Evolutionary conservation across 2,888 invertebrate genomes (phyloP), one percentile per base, ranked within the genome.

Genomic region (Uloborus plumipes): DNA sequence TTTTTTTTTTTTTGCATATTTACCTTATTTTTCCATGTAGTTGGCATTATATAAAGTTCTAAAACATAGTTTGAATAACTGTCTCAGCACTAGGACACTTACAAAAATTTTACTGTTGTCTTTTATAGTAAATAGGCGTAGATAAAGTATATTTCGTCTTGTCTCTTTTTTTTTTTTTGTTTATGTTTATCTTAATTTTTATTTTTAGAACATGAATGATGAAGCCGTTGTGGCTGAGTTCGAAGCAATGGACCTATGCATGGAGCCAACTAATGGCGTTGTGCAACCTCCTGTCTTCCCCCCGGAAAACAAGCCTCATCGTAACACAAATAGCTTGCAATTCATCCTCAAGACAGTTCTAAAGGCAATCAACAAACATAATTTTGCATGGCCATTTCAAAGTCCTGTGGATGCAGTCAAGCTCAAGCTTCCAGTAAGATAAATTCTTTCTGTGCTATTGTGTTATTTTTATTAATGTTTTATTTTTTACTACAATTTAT

Each of bases 351-450:
- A 97, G 90, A 94, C 94, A 88, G 98, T 99, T 74, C 92, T 98
- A 90, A 98, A 97, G 90, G 94, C 96, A 87, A 94, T 99, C 86
- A 96, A 96, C 95, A 98, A 96, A 91, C 99, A 99, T 90, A 94
- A 96, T 89, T 98, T 97, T 91, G 95, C 98, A 58, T 99, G 99
- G 99, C 99, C 99, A 74, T 99, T 99, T 89, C 95, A 96, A 87
- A 94, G 95, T 89, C 99, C 99, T 76, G 99, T 99, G 84, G 98
- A 99, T 90, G 95, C 98, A 74, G 94, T 94, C 88, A 95, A 96
- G 90, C 92, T 99, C 85, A 95, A 95, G 90, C 92, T 99, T 88
- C 98, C 98, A 87, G 96, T 96, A 91, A 91, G 93, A 83, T 47
- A 18, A n/a, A 11, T 18, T 59, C 15, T 47, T 62, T 18, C 14